These are phyloP conservation scores for Salmo trutta DNA, from an alignment of 2,797 vertebrate species.

Conservation along the genomic window DNA sequence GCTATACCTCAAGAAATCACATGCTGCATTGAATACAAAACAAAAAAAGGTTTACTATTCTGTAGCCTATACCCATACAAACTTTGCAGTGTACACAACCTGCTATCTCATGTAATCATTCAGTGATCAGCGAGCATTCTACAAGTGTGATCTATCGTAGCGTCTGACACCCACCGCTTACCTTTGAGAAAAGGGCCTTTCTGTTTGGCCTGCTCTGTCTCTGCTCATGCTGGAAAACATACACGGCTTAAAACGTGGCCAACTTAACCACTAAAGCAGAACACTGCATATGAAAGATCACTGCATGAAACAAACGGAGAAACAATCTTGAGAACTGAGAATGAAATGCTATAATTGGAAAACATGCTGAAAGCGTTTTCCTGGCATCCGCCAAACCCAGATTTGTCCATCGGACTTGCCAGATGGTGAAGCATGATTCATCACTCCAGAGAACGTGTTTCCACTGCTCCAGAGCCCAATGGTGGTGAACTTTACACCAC, in stretches of 20 bases:
- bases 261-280: conserved; percentile 45
- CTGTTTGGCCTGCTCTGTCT: conserved; percentile 75
- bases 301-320: conserved; percentile 29
- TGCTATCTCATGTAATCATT: not conserved
- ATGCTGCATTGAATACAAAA: conserved; percentile 12
- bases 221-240: conserved; percentile 76
- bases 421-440: too few relatives aligned
- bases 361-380: conserved; percentile 12
- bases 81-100: not conserved
- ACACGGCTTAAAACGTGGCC: conserved; percentile 72
- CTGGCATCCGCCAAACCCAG: not conserved
- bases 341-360: conserved; percentile 8
- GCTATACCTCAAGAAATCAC: too few relatives aligned
- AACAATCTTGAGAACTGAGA: conserved; percentile 10
- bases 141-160: conserved; percentile 42
- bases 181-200: conserved; percentile 72
- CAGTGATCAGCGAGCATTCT: conserved; percentile 27
- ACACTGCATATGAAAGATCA: conserved; percentile 1
- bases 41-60: not conserved
- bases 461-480: too few relatives aligned
- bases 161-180: conserved; percentile 65
- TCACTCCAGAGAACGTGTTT: too few relatives aligned
- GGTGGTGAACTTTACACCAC: too few relatives aligned
- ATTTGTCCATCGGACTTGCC: too few relatives aligned
- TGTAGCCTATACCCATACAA: not conserved